Base-by-base conservation (phyloP, 2,113 vertebrate genomes). In the Delphinapterus leucas region DNA sequence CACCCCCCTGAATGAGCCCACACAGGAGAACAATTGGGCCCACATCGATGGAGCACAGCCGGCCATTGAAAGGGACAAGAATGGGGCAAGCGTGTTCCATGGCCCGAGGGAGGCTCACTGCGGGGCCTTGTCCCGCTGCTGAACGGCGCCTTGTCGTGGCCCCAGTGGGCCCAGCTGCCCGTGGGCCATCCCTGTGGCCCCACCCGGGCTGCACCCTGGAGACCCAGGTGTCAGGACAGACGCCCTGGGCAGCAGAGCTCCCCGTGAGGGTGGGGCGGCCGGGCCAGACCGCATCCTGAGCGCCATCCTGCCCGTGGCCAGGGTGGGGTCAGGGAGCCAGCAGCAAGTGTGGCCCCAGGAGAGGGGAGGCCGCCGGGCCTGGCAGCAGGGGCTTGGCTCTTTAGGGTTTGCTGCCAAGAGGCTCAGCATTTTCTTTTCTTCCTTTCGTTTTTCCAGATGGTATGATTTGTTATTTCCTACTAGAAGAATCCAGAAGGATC, bases 71-170 rank as follows among this genome's bases (percentile, higher is more conserved):
- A 58, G 87, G 49, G 36, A 41, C 7, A 53, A 97, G 93, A 97
- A 97, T 96, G 92, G 97, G 60, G 90, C 92, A 33, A 90, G 63
- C 93, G 28, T 91, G 97, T 93, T 53, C 97, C 89, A 84, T 4
- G 33, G 79, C 93, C 97, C 70, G 31, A 9, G 94, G 44, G 47
- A 77, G 47, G 63, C 89, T 95, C 73, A 47, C 92, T 79, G 87
- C 3, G 0, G 76, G 20, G 63, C 93, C 93, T 97, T 95, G 95
- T 96, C 68, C 70, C 9, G 2, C 65, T 41, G 44, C 80, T 97
- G 93, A 97, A 97, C 38, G 53, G 90, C 0, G 80, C 98, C 96
- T 97, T 97, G 96, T 98, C 65, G 20, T 55, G 82, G 23, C 76
- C 9, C 33, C 6, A 63, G 83, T 74, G 86, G 55, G 26, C 61